A percentile compares a stretch with the other conserved stretches of the same genome.
Conservation (phyloP, 23 tunicate genomes). For the Ascidia mentula region DNA sequence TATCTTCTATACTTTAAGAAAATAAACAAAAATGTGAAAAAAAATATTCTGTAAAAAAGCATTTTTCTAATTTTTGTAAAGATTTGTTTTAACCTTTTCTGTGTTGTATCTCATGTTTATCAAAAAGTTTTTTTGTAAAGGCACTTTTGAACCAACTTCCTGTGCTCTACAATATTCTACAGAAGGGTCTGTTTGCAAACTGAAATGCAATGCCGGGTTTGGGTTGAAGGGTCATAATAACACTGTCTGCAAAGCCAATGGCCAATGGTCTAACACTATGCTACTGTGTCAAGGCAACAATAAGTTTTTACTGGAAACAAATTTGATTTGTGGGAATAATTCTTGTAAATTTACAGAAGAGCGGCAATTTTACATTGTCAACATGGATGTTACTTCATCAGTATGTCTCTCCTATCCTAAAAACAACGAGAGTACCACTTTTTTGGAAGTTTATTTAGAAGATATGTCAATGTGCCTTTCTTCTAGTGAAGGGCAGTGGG, state of each 20-base stretch:
- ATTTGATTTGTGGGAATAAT: neutral
- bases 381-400: neutral
- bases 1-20: too few relatives aligned
- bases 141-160: conserved; percentile 4
- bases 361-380: conserved; percentile 15
- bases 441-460: neutral
- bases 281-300: conserved; percentile 24
- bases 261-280: conserved; percentile 9
- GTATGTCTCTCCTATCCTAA: conserved; percentile 12
- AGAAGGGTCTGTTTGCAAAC: conserved; percentile 30
- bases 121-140: neutral
- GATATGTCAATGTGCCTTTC: neutral
- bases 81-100: too few relatives aligned
- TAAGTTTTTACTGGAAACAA: neutral
- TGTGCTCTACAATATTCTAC: conserved; percentile 3
- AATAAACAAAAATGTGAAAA: too few relatives aligned
- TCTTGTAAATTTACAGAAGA: conserved; percentile 18
- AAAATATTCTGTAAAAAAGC: too few relatives aligned
- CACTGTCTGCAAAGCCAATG: conserved; percentile 12
- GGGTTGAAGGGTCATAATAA: conserved; percentile 14
- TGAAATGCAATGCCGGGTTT: conserved; percentile 11
- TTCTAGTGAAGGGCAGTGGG: conserved; percentile 28
- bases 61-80: too few relatives aligned
- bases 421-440: neutral
- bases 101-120: too few relatives aligned